These are phyloP conservation scores for Falcaria lacertinaria DNA, from an alignment of 2,888 invertebrate genomes.

Conservation along the genomic window DNA sequence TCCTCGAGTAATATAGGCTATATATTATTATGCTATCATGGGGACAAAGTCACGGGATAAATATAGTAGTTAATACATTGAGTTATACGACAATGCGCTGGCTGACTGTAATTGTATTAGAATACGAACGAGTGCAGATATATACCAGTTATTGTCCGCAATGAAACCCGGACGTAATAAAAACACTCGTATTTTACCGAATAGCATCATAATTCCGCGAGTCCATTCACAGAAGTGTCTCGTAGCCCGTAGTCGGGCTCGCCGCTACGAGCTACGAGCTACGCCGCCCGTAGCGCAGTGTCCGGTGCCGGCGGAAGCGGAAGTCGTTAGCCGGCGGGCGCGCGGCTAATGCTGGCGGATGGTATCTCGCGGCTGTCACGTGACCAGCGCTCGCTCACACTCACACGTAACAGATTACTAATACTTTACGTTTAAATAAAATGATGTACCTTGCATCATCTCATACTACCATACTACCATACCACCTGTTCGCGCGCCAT, in stretches of 20 bases:
- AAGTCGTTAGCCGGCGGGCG: slow-evolving; percentile 52
- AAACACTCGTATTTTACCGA: slow-evolving; percentile 41
- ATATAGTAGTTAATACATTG: too few relatives aligned
- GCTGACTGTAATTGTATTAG: background rate
- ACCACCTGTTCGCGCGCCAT: too few relatives aligned
- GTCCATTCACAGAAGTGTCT: slow-evolving; percentile 20
- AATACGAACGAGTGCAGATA: slow-evolving; percentile 3
- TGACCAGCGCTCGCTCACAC: background rate
- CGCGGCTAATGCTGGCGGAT: slow-evolving; percentile 16
- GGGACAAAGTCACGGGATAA: too few relatives aligned
- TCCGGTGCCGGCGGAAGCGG: slow-evolving; percentile 52
- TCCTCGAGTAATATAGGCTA: too few relatives aligned
- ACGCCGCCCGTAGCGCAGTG: slow-evolving; percentile 22
- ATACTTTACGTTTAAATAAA: too few relatives aligned
- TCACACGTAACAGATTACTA: too few relatives aligned
- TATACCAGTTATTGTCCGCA: slow-evolving; percentile 17
- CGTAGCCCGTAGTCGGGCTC: slow-evolving; percentile 5
- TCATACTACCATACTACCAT: too few relatives aligned
- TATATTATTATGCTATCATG: too few relatives aligned
- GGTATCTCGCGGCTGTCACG: background rate
- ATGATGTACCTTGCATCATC: too few relatives aligned
- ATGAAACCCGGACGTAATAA: slow-evolving; percentile 34
- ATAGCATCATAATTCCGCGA: slow-evolving; percentile 34
- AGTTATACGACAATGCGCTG: too few relatives aligned
- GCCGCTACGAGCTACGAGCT: slow-evolving; percentile 20